These are phyloP conservation scores for Macrosoma leucophasiata DNA, from an alignment of 2,888 invertebrate species.

Conservation along the genomic window DNA sequence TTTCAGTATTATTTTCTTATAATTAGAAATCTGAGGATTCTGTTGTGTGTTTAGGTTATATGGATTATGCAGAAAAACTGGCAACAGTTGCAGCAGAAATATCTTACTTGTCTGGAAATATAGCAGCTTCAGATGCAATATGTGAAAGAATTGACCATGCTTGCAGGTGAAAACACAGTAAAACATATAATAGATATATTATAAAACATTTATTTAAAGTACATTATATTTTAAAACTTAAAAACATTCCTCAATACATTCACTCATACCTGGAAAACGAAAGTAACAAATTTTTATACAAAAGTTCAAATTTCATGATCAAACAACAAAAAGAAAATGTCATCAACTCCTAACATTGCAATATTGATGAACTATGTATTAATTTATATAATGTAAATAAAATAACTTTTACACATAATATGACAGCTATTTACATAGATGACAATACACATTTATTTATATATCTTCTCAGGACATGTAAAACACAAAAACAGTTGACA, in stretches of 20 bases:
- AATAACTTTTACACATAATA: slow-evolving; percentile 19
- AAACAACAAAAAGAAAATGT: slow-evolving; percentile 5
- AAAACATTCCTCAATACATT: too few species aligned
- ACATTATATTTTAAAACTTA: too few species aligned
- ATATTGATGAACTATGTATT: slow-evolving; percentile 3
- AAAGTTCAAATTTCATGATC: too few species aligned
- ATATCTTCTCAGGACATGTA: slow-evolving; percentile 48
- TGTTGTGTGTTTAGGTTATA: slow-evolving; percentile 69
- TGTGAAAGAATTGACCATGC: slow-evolving; percentile 71
- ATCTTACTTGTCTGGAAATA: slow-evolving; percentile 71
- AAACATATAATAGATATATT: slow-evolving; percentile 14
- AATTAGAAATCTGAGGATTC: too few species aligned
- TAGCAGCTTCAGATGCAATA: slow-evolving; percentile 68
- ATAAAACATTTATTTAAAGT: slow-evolving; percentile 22
- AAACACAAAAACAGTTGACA: slow-evolving; percentile 56
- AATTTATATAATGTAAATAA: too few species aligned
- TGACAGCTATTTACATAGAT: slow-evolving; percentile 25
- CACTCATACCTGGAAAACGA: too few species aligned
- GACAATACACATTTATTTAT: too few species aligned
- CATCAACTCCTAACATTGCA: slow-evolving; percentile 6
- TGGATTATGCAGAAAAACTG: slow-evolving; percentile 74
- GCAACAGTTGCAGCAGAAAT: slow-evolving; percentile 72
- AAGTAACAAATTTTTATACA: too few species aligned
- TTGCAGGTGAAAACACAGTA: slow-evolving; percentile 44
- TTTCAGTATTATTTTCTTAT: too few species aligned